Percentiles rank a stretch among this genome's conserved stretches.
Conservation (phyloP, 2,888 invertebrate genomes). For the Leptarthrus brevirostris region DNA sequence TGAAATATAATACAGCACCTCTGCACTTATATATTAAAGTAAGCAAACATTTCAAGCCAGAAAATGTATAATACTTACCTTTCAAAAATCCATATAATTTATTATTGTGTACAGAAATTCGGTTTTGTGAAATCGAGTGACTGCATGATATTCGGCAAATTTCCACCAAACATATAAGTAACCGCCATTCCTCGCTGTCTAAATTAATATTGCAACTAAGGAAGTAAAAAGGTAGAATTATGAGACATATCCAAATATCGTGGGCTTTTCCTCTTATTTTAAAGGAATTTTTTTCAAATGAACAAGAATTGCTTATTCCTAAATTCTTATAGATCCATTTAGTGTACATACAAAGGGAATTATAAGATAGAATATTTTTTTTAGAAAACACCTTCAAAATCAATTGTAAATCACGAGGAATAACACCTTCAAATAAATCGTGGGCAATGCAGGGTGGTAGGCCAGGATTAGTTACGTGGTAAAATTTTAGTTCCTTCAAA, state of each 20-base stretch:
- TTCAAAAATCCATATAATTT: too few species aligned
- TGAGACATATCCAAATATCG: background rate
- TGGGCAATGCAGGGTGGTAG: background rate
- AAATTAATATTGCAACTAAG: background rate
- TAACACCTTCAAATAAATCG: background rate
- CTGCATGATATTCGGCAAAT: background rate
- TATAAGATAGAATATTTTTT: background rate
- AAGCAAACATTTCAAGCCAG: too few species aligned
- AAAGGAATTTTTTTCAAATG: background rate
- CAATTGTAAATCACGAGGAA: background rate
- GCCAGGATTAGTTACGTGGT: background rate
- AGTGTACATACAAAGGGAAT: accelerated
- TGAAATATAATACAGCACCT: too few species aligned
- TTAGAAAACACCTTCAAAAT: background rate
- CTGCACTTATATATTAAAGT: too few species aligned
- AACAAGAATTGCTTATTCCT: accelerated
- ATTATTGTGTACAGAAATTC: too few species aligned
- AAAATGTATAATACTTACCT: too few species aligned
- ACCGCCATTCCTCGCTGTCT: background rate
- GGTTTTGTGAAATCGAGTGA: background rate
- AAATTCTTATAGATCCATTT: accelerated
- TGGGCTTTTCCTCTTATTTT: background rate
- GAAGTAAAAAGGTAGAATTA: background rate
- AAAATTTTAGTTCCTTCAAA: background rate
- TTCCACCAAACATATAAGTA: background rate